Base-by-base conservation (phyloP, 2,888 invertebrate species). In the Hypomecis punctinalis region DNA sequence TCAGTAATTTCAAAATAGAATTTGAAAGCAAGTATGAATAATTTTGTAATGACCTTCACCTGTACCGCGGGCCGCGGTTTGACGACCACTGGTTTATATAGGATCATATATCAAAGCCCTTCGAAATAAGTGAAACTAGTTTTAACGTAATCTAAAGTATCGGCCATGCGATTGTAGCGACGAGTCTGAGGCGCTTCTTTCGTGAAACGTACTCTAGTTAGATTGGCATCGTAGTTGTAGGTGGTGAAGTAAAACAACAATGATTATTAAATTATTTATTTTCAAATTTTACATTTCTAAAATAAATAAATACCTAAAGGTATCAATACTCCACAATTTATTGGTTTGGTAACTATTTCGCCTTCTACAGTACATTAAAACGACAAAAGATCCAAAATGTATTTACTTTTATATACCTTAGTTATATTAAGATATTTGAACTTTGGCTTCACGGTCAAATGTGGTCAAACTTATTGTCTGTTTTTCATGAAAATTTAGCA, bases 221-320 rank as follows among this genome's bases (percentile, higher is more conserved):
- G 23, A 23, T 36, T 9, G 11, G 36, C 5, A 9, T 6, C 0
- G n/a, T 33, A 23, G 23, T 23, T 2, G 10, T 7, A 2, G 6
- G 39, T 6, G n/a, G 7, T 23, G n/a, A 42, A 59, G 45, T 11
- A 36, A 59, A 35, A 56, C 43, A 60, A 51, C 39, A 37, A 36
- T 40, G 6, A 51, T 46, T 39, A 39, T 39, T 52, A 40, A n/a
- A 37, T 10, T 36, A 8, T 60, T 65, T 61, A 11, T 52, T 64
- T 59, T 56, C 5, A 64, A 64, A 45, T 52, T 60, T 60, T 64
- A 60, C 49, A 56, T 13, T 43, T 49, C 58, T 63, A 59, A 5
- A 60, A 64, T 64, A 60, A 64, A 64, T 64, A 60, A 56, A 60
- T 64, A 64, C 59, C 63, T 59, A 63, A 59, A 49, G 54, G 47